These are phyloP conservation scores for Microtus oregoni DNA, from an alignment of 2,113 vertebrate species.

Conservation along the genomic window DNA sequence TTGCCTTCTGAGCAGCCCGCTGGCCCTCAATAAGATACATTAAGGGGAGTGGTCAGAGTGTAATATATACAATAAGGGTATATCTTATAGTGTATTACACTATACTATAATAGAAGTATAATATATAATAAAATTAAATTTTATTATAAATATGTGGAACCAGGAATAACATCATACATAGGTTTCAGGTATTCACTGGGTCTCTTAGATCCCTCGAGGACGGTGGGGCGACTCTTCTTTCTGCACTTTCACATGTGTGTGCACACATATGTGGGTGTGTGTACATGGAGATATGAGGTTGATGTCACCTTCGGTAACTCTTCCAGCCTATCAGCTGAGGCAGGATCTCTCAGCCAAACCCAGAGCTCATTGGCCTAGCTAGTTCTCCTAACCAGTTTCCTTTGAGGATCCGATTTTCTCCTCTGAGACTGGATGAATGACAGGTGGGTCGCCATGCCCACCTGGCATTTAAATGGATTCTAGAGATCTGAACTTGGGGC, in stretches of 20 bases:
- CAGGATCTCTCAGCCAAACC: not conserved
- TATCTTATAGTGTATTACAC: no score
- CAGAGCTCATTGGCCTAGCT: not conserved
- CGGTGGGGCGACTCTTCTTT: no score
- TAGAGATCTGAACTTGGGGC: not conserved
- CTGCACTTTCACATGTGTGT: not conserved
- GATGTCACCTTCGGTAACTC: not conserved
- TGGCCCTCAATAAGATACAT: not conserved
- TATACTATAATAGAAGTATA: no score
- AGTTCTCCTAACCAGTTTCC: not conserved
- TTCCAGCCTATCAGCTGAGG: not conserved
- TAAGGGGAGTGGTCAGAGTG: not conserved
- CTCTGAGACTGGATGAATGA: not conserved
- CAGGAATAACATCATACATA: not conserved
- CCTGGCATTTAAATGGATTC: not conserved
- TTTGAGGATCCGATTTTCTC: not conserved
- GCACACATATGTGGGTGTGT: not conserved
- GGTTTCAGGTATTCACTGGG: not conserved
- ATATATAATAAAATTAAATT: not conserved
- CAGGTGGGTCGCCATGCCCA: not conserved
- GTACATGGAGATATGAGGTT: not conserved
- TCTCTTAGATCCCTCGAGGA: no score
- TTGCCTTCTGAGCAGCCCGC: not conserved
- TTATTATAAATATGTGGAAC: not conserved
- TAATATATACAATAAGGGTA: no score